These are phyloP conservation scores for Sebastolobus alascanus DNA, from an alignment of 2,797 vertebrate species.

Conservation along the genomic window DNA sequence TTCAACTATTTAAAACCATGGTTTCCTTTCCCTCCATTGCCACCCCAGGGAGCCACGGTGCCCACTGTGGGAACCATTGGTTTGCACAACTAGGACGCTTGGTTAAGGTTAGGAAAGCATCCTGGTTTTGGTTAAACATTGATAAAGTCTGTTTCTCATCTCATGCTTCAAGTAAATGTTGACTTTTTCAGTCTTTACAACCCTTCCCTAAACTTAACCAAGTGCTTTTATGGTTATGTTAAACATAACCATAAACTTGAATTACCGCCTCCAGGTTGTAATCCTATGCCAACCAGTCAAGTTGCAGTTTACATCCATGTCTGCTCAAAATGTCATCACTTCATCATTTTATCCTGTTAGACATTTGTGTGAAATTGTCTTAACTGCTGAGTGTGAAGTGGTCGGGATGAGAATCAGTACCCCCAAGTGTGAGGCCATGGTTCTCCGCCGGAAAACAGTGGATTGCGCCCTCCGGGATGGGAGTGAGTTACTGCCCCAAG, in stretches of 20 bases:
- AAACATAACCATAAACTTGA: not conserved
- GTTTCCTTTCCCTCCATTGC: accelerated
- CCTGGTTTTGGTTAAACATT: not conserved
- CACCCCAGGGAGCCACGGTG: not conserved
- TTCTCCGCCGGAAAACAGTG: no score
- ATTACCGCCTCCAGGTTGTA: no score
- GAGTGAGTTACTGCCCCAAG: no score
- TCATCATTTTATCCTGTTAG: no score
- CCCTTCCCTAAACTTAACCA: not conserved
- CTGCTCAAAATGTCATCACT: no score
- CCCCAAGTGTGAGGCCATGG: no score
- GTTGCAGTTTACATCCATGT: no score
- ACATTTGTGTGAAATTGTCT: no score
- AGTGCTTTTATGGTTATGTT: not conserved
- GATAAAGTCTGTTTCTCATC: not conserved
- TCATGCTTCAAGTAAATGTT: not conserved
- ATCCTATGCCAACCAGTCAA: no score
- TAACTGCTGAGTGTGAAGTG: no score
- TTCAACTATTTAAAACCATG: not conserved
- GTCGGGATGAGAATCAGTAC: no score
- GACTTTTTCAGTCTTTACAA: not conserved
- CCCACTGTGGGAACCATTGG: not conserved
- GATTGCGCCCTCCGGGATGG: accelerated
- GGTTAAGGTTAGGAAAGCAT: not conserved
- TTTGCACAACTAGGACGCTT: not conserved